phyloP scores from a whole-genome alignment of 2,797 vertebrate genomes.

The Leptoclinus maculatus region DNA sequence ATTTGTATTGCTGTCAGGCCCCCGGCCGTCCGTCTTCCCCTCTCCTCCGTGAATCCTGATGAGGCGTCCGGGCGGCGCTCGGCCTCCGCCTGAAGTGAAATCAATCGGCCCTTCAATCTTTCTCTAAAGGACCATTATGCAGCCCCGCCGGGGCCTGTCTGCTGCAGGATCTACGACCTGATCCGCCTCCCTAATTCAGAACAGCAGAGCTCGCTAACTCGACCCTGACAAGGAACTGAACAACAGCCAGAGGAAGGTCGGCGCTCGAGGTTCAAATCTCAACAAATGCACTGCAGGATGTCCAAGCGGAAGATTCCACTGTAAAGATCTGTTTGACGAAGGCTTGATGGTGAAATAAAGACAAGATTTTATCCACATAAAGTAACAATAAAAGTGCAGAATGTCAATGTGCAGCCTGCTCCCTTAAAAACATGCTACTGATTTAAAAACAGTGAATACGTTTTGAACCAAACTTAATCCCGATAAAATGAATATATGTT shows the following conservation, averaged over 20 bases:
- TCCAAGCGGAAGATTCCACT: neutral
- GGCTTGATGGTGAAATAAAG: too few relatives aligned
- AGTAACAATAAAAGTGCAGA: too few relatives aligned
- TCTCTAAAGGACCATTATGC: slow-evolving; percentile 79
- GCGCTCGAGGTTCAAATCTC: slow-evolving; percentile 31
- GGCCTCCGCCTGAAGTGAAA: slow-evolving; percentile 77
- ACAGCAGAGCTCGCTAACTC: slow-evolving; percentile 32
- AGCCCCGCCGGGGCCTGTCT: slow-evolving; percentile 39
- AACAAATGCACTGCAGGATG: slow-evolving; percentile 1
- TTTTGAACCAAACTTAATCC: too few relatives aligned
- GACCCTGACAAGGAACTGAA: slow-evolving; percentile 24
- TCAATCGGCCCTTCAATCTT: slow-evolving; percentile 83
- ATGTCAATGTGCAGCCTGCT: too few relatives aligned
- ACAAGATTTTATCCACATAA: too few relatives aligned
- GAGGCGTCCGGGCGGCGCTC: slow-evolving; percentile 56
- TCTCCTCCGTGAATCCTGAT: slow-evolving; percentile 75
- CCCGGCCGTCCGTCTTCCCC: slow-evolving; percentile 48
- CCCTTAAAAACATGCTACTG: too few relatives aligned
- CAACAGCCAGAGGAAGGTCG: slow-evolving; percentile 19
- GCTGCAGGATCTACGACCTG: slow-evolving; percentile 53
- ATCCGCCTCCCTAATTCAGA: slow-evolving; percentile 51
- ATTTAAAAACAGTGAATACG: too few relatives aligned
- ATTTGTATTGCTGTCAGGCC: slow-evolving; percentile 76
- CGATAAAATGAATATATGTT: too few relatives aligned
- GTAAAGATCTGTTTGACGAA: neutral